Evolutionary conservation across 2,797 vertebrate species (phyloP).

Genomic region (Spizella passerina): DNA sequence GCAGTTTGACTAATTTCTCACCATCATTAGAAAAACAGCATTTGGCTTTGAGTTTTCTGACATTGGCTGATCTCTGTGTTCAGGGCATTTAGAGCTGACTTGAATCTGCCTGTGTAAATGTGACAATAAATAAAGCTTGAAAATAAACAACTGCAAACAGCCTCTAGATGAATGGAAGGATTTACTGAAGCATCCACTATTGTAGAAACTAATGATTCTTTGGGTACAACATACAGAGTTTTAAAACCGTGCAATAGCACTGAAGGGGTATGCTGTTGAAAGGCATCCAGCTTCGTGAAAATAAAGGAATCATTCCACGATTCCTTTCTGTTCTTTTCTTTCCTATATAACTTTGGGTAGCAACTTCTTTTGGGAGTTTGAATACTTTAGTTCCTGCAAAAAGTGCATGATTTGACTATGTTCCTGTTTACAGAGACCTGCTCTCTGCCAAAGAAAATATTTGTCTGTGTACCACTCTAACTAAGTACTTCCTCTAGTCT

Average conservation of each 20-base stretch:
- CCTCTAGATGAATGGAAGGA: neutral
- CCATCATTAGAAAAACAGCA: neutral
- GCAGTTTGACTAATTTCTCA: neutral
- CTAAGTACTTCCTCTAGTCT: constrained; percentile 53
- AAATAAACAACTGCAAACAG: neutral
- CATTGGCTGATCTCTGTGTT: neutral
- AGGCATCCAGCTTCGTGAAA: neutral
- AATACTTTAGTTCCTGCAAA: constrained; percentile 8
- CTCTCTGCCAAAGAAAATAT: constrained; percentile 67
- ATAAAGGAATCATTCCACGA: neutral
- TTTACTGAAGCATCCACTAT: neutral
- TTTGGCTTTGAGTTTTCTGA: neutral
- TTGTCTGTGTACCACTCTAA: constrained; percentile 36
- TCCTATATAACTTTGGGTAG: neutral
- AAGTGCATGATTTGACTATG: neutral
- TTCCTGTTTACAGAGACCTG: constrained; percentile 36
- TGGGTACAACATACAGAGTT: neutral
- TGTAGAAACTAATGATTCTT: neutral
- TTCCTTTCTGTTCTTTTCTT: neutral
- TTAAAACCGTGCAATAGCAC: neutral
- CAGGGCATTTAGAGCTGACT: neutral
- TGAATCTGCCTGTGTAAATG: neutral
- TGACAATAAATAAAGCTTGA: neutral
- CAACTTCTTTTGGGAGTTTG: neutral
- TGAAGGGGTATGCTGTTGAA: neutral